Evolutionary conservation across 2,113 vertebrate genomes (phyloP).

Genomic region (Burhinus oedicnemus): DNA sequence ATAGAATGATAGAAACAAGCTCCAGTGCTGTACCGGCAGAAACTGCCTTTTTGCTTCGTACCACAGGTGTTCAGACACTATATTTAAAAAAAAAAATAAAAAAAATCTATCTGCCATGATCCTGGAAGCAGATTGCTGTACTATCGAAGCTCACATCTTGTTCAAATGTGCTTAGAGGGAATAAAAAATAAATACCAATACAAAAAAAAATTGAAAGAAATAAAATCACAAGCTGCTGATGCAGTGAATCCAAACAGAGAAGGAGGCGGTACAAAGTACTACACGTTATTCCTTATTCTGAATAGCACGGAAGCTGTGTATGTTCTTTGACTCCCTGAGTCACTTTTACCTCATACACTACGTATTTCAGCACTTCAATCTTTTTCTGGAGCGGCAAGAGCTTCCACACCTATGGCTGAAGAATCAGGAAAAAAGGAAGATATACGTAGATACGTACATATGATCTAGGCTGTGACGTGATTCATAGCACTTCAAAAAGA

Average conservation of each 20-base stretch:
- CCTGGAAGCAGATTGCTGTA: not conserved
- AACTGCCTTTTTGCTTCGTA: not conserved
- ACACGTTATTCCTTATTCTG: not conserved
- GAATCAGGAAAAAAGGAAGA: not conserved
- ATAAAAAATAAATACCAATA: not conserved
- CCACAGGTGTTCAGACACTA: not conserved
- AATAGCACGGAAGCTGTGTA: not conserved
- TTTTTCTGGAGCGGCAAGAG: not conserved
- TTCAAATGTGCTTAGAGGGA: not conserved
- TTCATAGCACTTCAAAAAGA: not conserved
- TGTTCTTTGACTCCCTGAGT: not conserved
- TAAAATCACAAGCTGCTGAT: slow-evolving; percentile 7
- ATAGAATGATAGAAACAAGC: not conserved
- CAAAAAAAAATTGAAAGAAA: too few relatives aligned
- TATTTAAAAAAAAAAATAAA: not conserved
- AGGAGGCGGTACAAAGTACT: not conserved
- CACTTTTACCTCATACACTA: not conserved
- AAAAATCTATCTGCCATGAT: not conserved
- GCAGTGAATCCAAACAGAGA: not conserved
- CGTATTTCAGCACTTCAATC: not conserved
- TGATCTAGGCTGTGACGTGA: not conserved
- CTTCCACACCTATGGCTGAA: not conserved
- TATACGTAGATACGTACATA: not conserved
- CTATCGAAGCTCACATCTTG: not conserved
- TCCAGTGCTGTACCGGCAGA: not conserved